Conservation (phyloP, 1,140 invertebrate genomes). For the Chrysomallon squamiferum region DNA sequence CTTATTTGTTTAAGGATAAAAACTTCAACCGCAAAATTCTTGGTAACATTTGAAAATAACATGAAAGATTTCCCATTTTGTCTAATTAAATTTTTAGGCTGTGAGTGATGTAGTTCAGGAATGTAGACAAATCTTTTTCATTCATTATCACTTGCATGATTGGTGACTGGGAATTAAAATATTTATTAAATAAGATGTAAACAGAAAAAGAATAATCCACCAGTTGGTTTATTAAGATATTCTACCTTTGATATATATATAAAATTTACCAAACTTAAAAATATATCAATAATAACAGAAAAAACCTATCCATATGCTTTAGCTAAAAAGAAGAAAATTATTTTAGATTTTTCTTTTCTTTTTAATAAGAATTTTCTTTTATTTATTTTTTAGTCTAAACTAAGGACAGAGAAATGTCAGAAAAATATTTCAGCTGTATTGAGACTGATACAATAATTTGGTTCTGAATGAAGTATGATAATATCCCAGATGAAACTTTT, state of each 20-base stretch:
- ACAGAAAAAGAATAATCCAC: background rate
- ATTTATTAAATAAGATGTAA: background rate
- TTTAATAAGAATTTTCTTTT: background rate
- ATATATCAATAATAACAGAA: background rate
- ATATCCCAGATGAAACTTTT: too few species aligned
- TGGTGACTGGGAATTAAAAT: background rate
- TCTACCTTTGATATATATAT: background rate
- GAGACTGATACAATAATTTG: too few species aligned
- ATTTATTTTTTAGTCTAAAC: background rate
- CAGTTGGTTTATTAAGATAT: background rate
- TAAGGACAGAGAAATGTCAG: too few species aligned
- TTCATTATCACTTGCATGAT: background rate
- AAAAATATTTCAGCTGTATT: too few species aligned
- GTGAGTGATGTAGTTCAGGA: too few species aligned
- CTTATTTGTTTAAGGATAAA: too few species aligned
- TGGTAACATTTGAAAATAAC: too few species aligned
- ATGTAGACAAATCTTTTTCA: too few species aligned
- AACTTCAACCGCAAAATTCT: too few species aligned
- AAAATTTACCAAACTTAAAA: background rate
- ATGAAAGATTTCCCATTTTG: too few species aligned
- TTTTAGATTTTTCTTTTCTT: background rate
- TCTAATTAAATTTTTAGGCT: too few species aligned
- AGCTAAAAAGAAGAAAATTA: background rate
- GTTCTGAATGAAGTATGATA: too few species aligned
- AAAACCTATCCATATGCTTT: background rate